phyloP scores from a whole-genome alignment of 2,888 invertebrate species.

The Harpalus rubripes region DNA sequence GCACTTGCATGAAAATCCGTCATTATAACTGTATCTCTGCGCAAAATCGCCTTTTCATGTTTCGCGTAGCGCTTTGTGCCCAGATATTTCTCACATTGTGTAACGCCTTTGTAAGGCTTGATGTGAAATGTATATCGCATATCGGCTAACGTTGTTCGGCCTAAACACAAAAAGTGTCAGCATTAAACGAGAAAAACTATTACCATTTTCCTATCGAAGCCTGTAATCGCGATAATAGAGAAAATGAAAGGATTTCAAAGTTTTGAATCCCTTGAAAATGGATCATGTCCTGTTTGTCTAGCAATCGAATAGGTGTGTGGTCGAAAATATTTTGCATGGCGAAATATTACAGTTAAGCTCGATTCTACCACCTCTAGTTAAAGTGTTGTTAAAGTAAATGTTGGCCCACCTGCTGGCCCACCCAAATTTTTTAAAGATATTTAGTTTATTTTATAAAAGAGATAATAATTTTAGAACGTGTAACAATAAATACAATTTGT shows the following conservation, averaged over 20 bases:
- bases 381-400: too few relatives aligned
- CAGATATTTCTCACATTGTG: slow-evolving; percentile 47
- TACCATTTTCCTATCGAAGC: slow-evolving; percentile 49
- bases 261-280: background rate
- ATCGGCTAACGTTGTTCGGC: slow-evolving; percentile 9
- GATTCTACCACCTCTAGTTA: too few relatives aligned
- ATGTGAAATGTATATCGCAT: slow-evolving; percentile 45
- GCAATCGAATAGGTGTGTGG: too few relatives aligned
- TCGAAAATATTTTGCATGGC: too few relatives aligned
- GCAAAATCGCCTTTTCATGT: slow-evolving; percentile 43
- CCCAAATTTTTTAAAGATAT: too few relatives aligned
- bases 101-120: slow-evolving; percentile 15
- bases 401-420: too few relatives aligned
- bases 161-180: slow-evolving; percentile 38
- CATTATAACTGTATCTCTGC: slow-evolving; percentile 57
- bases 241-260: slow-evolving; percentile 32
- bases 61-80: slow-evolving; percentile 30
- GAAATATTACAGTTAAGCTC: too few relatives aligned
- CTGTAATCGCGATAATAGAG: slow-evolving; percentile 43
- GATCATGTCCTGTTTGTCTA: too few relatives aligned
- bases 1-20: slow-evolving; percentile 44
- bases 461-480: too few relatives aligned
- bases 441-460: too few relatives aligned
- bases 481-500: too few relatives aligned
- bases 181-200: slow-evolving; percentile 53